Percentiles rank a stretch among this genome's conserved stretches.
These are phyloP conservation scores for Numenius phaeopus DNA, from an alignment of 2,797 vertebrate species.

Conservation along the genomic window DNA sequence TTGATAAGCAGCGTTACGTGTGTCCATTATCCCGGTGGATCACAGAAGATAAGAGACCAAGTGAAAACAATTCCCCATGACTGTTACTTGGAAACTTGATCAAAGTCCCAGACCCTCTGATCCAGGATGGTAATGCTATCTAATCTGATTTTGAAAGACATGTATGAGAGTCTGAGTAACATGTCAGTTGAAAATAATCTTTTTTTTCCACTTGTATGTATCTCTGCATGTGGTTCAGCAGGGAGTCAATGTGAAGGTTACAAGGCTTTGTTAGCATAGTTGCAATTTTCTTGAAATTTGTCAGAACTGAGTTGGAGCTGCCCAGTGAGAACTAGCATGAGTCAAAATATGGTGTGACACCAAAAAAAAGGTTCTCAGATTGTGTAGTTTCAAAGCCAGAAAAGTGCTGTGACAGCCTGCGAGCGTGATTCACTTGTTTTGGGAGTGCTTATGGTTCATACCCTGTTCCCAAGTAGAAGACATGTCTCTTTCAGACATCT, in stretches of 20 bases:
- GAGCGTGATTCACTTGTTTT: background rate
- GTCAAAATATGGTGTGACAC: background rate
- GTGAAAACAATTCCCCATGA: background rate
- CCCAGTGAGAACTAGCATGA: background rate
- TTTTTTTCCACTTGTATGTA: background rate
- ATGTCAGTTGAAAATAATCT: background rate
- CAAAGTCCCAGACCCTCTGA: background rate
- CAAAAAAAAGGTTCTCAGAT: background rate
- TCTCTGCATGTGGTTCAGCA: background rate
- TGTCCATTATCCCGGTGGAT: background rate
- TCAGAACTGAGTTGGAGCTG: background rate
- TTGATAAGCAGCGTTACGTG: background rate
- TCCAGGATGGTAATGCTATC: background rate
- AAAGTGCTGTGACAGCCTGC: background rate
- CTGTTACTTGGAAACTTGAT: background rate
- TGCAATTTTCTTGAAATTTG: background rate
- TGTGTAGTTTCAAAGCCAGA: background rate
- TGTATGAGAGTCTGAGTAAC: background rate
- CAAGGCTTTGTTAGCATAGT: background rate
- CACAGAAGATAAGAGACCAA: background rate
- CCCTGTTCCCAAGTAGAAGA: background rate
- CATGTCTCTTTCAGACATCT: background rate
- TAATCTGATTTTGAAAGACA: background rate
- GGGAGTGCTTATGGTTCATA: background rate
- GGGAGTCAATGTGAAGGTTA: accelerated